Evolutionary conservation across 1,140 invertebrate species (phyloP), one percentile per base, ranked within the genome.

Genomic region (Drosophila nebulosa): DNA sequence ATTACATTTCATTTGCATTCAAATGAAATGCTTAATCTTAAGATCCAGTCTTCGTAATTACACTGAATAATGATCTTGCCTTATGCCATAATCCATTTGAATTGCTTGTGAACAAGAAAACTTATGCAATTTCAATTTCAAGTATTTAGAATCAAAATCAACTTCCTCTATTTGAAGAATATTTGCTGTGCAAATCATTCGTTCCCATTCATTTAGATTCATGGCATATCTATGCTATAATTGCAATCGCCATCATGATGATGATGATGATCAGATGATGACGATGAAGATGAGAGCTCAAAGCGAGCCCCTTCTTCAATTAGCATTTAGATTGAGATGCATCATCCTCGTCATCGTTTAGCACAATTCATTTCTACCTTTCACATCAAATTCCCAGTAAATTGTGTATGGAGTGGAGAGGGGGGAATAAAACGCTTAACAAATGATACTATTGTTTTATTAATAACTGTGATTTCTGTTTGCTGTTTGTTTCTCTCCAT

Each of bases 391-490:
- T 79, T 77, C 73, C 39, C 80, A 32, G 12, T 6, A 26, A 14
- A 27, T 5, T 27, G 24, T n/a, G 61, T 63, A 51, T 57, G 69
- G 73, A 79, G 83, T 75, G 60, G 64, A 61, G 50, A 58, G 66
- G 69, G 75, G 42, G 56, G 60, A 59, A 63, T 52, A 66, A 72
- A 66, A 57, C 65, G 64, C 61, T 84, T 72, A 79, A 62, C 76
- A 68, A 75, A 75, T 73, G 65, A 76, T 79, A 85, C 66, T 84
- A 68, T 63, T 76, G 77, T 74, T 53, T 86, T 79, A 85, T 77
- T 85, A 79, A 85, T 74, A 72, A 69, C 56, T 52, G 56, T 78
- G 71, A 74, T 81, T 84, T 22, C 52, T 21, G 39, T 35, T 30
- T 21, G 14, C 24, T 30, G 12, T 51, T 51, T 24, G 5, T 7